phyloP scores from a whole-genome alignment of 37 sponge, comb jelly and placozoan species.

The Aphrocallistes beatrix region DNA sequence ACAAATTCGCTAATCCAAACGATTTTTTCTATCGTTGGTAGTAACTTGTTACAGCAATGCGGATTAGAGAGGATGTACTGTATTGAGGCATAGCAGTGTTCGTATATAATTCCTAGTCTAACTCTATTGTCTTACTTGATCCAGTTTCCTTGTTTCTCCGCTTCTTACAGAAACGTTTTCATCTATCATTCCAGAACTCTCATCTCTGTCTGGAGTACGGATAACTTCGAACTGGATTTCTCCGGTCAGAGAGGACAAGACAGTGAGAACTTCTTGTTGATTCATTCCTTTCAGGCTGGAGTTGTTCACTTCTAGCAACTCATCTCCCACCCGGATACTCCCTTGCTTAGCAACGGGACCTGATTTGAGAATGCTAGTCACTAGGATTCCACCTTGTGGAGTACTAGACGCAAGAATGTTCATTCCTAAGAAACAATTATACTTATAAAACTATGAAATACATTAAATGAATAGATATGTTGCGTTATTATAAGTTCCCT shows the following conservation, averaged over 20 bases:
- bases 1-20: too few species aligned
- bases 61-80: too few species aligned
- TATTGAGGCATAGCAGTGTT: too few species aligned
- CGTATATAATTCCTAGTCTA: too few species aligned
- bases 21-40: too few species aligned
- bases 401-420: background rate
- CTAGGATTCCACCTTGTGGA: background rate
- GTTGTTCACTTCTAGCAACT: background rate
- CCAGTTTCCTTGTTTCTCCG: background rate
- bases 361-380: background rate
- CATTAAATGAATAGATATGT: background rate
- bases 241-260: background rate
- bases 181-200: background rate
- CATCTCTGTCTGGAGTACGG: background rate
- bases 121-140: background rate
- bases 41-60: too few species aligned
- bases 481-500: background rate
- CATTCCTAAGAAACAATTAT: background rate
- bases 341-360: slow-evolving; percentile 1
- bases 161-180: background rate
- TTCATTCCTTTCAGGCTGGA: background rate
- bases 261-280: background rate
- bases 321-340: background rate
- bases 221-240: background rate
- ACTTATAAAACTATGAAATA: background rate